Conservation (phyloP, 2,888 invertebrate species). For the Acronicta psi region DNA sequence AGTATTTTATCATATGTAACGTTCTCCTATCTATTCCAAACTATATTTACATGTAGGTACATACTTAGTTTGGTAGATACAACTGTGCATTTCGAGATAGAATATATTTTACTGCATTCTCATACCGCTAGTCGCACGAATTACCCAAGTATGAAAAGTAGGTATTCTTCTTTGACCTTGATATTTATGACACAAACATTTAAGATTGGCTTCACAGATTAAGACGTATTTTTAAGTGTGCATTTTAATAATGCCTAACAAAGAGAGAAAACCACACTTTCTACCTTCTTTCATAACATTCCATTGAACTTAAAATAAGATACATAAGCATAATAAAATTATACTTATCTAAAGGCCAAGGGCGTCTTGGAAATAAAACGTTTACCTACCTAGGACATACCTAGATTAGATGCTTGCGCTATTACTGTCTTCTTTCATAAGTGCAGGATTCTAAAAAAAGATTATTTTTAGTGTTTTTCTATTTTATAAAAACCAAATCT, state of each 20-base stretch:
- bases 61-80: slow-evolving; percentile 46
- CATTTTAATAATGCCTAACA: slow-evolving; percentile 20
- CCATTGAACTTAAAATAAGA: not conserved
- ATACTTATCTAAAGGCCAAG: slow-evolving; percentile 27
- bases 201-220: slow-evolving; percentile 65
- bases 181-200: slow-evolving; percentile 76
- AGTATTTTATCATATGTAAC: slow-evolving; percentile 57
- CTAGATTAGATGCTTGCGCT: slow-evolving; percentile 41
- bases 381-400: slow-evolving; percentile 21
- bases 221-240: slow-evolving; percentile 50
- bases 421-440: slow-evolving; percentile 49
- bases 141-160: slow-evolving; percentile 66
- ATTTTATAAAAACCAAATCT: slow-evolving; percentile 36
- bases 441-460: slow-evolving; percentile 32
- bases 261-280: slow-evolving; percentile 31
- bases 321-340: not conserved
- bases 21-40: slow-evolving; percentile 51
- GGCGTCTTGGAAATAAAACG: slow-evolving; percentile 32
- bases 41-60: slow-evolving; percentile 54
- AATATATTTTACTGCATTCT: slow-evolving; percentile 61
- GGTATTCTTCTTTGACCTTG: slow-evolving; percentile 73
- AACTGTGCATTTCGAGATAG: slow-evolving; percentile 59
- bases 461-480: slow-evolving; percentile 16
- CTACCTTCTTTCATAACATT: slow-evolving; percentile 4
- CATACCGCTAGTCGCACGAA: slow-evolving; percentile 61